Evolutionary conservation across 2,888 invertebrate species (phyloP).

Genomic region (Malthinus seriepunctatus): DNA sequence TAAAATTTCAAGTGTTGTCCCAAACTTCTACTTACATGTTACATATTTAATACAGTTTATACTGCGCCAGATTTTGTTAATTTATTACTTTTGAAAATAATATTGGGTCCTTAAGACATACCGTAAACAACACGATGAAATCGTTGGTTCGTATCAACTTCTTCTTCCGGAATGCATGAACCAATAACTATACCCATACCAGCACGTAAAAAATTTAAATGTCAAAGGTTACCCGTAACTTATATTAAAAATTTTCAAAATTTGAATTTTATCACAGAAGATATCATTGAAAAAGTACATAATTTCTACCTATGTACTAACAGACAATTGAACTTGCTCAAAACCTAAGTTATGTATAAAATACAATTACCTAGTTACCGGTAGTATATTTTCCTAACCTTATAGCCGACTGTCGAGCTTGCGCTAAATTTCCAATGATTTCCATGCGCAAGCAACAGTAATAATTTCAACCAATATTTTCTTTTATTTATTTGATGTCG

Average conservation of each 20-base stretch:
- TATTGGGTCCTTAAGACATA: conserved; percentile 33
- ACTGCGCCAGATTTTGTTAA: too few species aligned
- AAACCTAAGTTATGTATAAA: neutral
- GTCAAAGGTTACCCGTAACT: conserved; percentile 46
- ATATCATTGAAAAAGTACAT: neutral
- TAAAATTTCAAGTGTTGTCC: neutral
- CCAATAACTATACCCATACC: conserved; percentile 73
- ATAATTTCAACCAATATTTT: conserved; percentile 1
- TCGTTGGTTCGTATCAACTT: conserved; percentile 57
- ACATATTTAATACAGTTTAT: too few species aligned
- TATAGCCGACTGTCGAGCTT: conserved; percentile 15
- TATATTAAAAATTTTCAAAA: neutral
- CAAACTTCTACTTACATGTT: neutral
- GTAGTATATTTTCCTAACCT: conserved; percentile 17
- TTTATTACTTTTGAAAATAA: neutral
- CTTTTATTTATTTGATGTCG: conserved; percentile 1
- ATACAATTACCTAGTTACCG: conserved; percentile 14
- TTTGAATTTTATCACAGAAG: neutral
- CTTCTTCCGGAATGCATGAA: conserved; percentile 71
- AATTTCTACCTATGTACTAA: neutral
- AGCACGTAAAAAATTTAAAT: conserved; percentile 38
- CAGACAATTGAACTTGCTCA: too few species aligned
- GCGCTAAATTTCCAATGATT: conserved; percentile 15
- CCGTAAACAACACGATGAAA: conserved; percentile 56
- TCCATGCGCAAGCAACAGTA: conserved; percentile 17